A percentile compares a stretch with the other conserved stretches of the same genome.
These are phyloP conservation scores for Ormyrus labotus DNA, from an alignment of 2,888 invertebrate genomes.

Conservation along the genomic window DNA sequence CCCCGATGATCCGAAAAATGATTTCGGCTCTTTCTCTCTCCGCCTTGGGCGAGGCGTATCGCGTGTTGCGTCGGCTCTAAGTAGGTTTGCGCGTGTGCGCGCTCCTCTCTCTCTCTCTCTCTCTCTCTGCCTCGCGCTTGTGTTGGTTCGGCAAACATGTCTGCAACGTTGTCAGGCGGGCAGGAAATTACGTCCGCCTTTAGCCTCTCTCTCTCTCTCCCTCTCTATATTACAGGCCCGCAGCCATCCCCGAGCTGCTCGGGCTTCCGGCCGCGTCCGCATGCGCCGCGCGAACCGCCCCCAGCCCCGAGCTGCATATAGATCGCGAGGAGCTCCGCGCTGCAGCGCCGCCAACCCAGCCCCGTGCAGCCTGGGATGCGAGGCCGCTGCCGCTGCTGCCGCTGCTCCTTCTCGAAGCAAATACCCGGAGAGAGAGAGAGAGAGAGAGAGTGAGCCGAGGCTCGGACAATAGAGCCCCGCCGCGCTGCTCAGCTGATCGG, in stretches of 20 bases:
- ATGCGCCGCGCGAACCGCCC: constrained; percentile 35
- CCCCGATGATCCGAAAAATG: no score
- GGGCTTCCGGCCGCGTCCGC: constrained; percentile 52
- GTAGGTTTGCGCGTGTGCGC: constrained; percentile 63
- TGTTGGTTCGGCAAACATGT: constrained; percentile 74
- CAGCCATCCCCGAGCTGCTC: constrained; percentile 49
- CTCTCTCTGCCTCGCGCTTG: constrained; percentile 55
- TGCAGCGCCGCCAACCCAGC: constrained; percentile 19
- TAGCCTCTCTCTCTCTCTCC: constrained; percentile 67
- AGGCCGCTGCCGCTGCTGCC: constrained; percentile 54
- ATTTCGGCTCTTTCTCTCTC: no score
- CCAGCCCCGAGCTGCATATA: constrained; percentile 47
- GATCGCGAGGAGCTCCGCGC: constrained; percentile 27
- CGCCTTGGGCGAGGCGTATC: constrained; percentile 64
- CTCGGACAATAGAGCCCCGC: constrained; percentile 21
- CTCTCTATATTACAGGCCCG: constrained; percentile 69
- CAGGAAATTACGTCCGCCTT: constrained; percentile 76
- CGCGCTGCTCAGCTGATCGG: constrained; percentile 21
- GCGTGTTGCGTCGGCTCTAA: constrained; percentile 66
- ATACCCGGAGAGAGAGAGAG: no score
- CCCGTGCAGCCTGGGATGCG: no score
- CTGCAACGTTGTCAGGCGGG: constrained; percentile 73
- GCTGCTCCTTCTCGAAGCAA: constrained; percentile 63
- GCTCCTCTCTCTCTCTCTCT: background rate
- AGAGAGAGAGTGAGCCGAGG: constrained; percentile 45